Conservation (phyloP, 2,888 invertebrate species). For the Cryptocephalus primarius region DNA sequence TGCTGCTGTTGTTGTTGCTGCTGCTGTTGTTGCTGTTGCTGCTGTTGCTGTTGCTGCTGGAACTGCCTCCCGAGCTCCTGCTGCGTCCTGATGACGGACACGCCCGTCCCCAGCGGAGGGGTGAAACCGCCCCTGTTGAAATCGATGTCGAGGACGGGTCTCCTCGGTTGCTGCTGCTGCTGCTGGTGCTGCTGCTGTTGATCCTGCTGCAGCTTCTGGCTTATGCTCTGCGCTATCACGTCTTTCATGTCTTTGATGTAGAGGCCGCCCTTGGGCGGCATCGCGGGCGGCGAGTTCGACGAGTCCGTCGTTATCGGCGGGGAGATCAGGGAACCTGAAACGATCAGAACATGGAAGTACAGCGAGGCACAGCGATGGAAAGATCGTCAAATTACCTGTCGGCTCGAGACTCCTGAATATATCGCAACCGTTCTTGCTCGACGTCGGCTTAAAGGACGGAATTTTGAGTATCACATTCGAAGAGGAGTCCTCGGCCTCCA, state of each 20-base stretch:
- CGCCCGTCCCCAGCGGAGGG: conserved; percentile 49
- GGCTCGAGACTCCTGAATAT: conserved; percentile 22
- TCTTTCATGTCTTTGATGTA: conserved; percentile 82
- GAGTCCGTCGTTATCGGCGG: conserved; percentile 41
- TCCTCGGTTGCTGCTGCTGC: conserved; percentile 41
- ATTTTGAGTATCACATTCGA: conserved; percentile 78
- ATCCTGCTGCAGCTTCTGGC: conserved; percentile 65
- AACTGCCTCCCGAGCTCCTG: conserved; percentile 22
- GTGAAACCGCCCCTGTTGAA: conserved; percentile 43
- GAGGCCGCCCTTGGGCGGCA: conserved; percentile 42
- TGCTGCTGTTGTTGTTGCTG: conserved; percentile 16
- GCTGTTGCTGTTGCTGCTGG: conserved; percentile 22
- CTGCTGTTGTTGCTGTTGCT: conserved; percentile 17
- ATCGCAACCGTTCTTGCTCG: conserved; percentile 41
- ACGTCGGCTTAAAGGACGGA: conserved; percentile 75
- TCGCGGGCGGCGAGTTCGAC: conserved; percentile 43
- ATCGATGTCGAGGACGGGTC: conserved; percentile 5
- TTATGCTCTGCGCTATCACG: conserved; percentile 86
- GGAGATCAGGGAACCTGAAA: conserved; percentile 28
- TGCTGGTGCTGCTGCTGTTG: conserved; percentile 70
- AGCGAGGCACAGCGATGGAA: too few relatives aligned
- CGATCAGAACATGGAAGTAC: too few relatives aligned
- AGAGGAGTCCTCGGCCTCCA: conserved; percentile 45
- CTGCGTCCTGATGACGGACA: conserved; percentile 45
- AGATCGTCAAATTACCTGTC: conserved; percentile 5